Evolutionary conservation across 2,888 invertebrate species (phyloP).

Genomic region (Troides aeacus): DNA sequence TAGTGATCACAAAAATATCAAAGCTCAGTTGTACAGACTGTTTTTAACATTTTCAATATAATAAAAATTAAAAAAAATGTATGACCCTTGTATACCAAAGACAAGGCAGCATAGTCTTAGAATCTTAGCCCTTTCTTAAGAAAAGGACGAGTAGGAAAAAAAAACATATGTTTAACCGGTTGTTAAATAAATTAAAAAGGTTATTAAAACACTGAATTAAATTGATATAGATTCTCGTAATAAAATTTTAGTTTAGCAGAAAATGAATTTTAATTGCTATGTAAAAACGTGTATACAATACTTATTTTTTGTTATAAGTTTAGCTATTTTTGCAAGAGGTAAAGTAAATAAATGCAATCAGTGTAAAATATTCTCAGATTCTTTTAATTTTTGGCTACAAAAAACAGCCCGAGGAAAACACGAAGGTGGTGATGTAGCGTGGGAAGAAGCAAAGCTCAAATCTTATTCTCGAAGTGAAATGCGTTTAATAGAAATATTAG

Average conservation of each 20-base stretch:
- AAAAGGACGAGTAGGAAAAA: too few species aligned
- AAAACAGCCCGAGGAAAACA: conserved; percentile 91
- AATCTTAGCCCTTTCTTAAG: too few species aligned
- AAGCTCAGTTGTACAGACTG: neutral
- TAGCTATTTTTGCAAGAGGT: conserved; percentile 18
- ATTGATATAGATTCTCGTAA: neutral
- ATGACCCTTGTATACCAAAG: too few species aligned
- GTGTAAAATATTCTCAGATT: conserved; percentile 86
- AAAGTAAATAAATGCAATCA: conserved; percentile 80
- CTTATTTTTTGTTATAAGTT: conserved; percentile 38
- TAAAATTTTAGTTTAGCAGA: neutral
- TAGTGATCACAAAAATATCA: neutral
- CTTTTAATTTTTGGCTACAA: conserved; percentile 88
- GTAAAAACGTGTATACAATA: conserved; percentile 35
- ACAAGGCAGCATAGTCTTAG: too few species aligned
- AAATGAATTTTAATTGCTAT: neutral
- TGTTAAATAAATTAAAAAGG: neutral
- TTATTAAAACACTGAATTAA: neutral
- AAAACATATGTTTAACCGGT: too few species aligned
- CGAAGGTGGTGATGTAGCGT: conserved; percentile 95
- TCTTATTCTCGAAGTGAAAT: conserved; percentile 93
- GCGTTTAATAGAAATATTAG: conserved; percentile 94
- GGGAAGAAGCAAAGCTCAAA: conserved; percentile 93
- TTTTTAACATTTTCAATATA: neutral
- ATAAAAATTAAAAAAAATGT: neutral